These are phyloP conservation scores for Glyphotaelius pellucidus DNA, from an alignment of 2,888 invertebrate genomes.

Conservation along the genomic window DNA sequence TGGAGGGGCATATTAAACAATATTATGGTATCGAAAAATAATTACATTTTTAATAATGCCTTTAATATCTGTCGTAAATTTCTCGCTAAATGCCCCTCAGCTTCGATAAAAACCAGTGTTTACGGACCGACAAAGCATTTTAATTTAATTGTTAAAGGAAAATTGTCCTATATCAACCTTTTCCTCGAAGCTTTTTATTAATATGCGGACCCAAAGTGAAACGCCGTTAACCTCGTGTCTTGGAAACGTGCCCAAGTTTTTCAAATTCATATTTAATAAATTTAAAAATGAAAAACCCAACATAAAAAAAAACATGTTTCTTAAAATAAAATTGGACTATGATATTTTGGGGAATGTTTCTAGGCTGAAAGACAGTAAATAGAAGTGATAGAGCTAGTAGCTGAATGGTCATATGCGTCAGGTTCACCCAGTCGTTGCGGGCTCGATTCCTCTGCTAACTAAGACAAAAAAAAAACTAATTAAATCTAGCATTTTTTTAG, in stretches of 20 bases:
- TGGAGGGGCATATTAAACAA: neutral
- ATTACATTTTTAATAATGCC: constrained; percentile 8
- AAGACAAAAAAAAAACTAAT: too few species aligned
- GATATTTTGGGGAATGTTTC: too few species aligned
- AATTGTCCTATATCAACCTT: neutral
- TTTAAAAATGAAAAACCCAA: too few species aligned
- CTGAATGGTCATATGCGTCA: too few species aligned
- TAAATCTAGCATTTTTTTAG: too few species aligned
- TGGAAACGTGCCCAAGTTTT: neutral
- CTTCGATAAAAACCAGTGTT: neutral
- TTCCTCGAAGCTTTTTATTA: neutral
- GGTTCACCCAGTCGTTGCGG: too few species aligned
- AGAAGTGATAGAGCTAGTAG: too few species aligned
- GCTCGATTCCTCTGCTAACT: too few species aligned
- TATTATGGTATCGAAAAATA: constrained; percentile 5
- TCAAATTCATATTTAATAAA: neutral
- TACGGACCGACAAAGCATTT: neutral
- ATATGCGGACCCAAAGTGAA: neutral
- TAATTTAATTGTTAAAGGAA: neutral
- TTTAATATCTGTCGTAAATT: neutral
- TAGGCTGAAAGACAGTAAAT: too few species aligned
- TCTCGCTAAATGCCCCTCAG: neutral
- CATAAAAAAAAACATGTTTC: too few species aligned
- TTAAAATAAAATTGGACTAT: too few species aligned
- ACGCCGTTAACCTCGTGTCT: neutral